A percentile compares a stretch with the other conserved stretches of the same genome.
Conservation (phyloP, 2,797 vertebrate genomes). For the Manis crassicaudata region DNA sequence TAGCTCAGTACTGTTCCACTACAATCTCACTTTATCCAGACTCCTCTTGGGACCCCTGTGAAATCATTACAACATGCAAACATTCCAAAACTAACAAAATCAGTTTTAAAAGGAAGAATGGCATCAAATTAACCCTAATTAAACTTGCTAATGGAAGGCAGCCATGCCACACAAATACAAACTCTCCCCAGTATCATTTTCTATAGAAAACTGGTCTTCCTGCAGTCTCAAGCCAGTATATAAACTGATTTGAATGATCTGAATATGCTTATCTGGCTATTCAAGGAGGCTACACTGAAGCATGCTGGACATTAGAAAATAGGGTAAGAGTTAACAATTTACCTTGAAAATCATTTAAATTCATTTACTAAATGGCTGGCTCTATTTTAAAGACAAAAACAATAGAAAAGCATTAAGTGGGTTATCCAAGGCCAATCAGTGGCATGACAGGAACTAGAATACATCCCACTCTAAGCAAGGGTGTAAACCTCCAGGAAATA, state of each 20-base stretch:
- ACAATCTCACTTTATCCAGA: background rate
- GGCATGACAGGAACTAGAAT: background rate
- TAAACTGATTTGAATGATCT: background rate
- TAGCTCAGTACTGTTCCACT: background rate
- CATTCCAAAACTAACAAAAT: background rate
- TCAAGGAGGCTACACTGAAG: background rate
- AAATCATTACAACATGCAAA: background rate
- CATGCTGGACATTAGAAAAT: background rate
- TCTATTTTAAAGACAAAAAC: background rate
- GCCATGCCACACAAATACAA: background rate
- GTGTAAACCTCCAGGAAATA: background rate
- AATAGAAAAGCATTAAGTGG: background rate
- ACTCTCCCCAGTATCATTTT: background rate
- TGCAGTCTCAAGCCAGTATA: background rate
- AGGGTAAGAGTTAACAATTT: background rate
- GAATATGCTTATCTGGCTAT: background rate
- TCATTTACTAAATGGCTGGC: background rate
- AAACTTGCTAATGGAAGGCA: background rate
- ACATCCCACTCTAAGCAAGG: background rate
- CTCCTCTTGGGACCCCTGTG: background rate
- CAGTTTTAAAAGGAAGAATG: background rate
- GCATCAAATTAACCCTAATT: background rate
- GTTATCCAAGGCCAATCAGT: background rate
- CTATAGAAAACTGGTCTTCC: background rate
- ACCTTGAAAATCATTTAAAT: background rate